A percentile compares a stretch with the other conserved stretches of the same genome.
phyloP scores from a whole-genome alignment of 1,140 invertebrate species.

The Drosophila varians region DNA sequence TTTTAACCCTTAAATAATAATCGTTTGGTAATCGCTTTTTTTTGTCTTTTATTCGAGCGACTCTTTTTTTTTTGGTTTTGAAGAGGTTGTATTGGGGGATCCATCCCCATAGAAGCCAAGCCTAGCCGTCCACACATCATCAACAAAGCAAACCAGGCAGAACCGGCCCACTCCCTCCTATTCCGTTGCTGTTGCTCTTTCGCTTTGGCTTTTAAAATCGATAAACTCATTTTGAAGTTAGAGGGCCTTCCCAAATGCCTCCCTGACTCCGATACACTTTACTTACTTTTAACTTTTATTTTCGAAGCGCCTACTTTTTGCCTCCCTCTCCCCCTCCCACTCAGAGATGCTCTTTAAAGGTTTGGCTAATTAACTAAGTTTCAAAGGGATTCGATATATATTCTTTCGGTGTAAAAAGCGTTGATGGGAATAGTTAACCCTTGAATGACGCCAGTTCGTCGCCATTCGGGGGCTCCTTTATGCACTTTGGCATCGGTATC shows the following conservation, averaged over 20 bases:
- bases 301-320: slow-evolving; percentile 58
- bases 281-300: slow-evolving; percentile 78
- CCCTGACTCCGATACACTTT: slow-evolving; percentile 26
- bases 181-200: slow-evolving; percentile 54
- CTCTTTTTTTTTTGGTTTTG: neutral
- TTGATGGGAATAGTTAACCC: slow-evolving; percentile 43
- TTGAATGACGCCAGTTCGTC: slow-evolving; percentile 31
- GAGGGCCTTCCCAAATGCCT: too few species aligned
- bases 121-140: slow-evolving; percentile 25
- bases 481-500: slow-evolving; percentile 20
- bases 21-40: slow-evolving; percentile 49
- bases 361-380: slow-evolving; percentile 65
- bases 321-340: neutral
- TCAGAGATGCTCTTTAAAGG: slow-evolving; percentile 16
- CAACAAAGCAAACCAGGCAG: slow-evolving; percentile 21
- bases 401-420: slow-evolving; percentile 2
- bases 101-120: slow-evolving; percentile 8
- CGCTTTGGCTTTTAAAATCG: slow-evolving; percentile 72
- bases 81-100: neutral
- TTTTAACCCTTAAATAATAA: slow-evolving; percentile 79
- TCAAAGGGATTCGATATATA: neutral
- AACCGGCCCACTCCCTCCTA: slow-evolving; percentile 3
- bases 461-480: slow-evolving; percentile 38
- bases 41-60: slow-evolving; percentile 24
- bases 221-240: slow-evolving; percentile 83